Percentiles rank a stretch among this genome's conserved stretches.
Conservation (phyloP, 2,888 invertebrate species). For the Cylloceria caligata region DNA sequence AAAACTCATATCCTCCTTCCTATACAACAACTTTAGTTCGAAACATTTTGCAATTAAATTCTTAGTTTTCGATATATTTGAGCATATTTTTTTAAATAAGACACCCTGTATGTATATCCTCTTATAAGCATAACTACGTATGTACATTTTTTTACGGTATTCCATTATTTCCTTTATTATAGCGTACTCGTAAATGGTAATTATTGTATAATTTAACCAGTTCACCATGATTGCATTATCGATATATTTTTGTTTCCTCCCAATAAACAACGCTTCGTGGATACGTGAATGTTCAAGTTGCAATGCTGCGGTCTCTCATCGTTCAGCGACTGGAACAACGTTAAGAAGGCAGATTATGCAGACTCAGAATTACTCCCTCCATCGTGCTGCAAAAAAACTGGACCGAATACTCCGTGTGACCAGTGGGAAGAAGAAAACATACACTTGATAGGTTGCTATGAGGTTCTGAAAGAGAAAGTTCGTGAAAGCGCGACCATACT, state of each 20-base stretch:
- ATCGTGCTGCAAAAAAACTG: slow-evolving; percentile 76
- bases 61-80: too few relatives aligned
- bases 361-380: slow-evolving; percentile 70
- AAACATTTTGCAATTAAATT: too few relatives aligned
- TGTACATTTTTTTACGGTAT: too few relatives aligned
- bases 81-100: too few relatives aligned
- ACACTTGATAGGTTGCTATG: slow-evolving; percentile 86
- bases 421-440: slow-evolving; percentile 78
- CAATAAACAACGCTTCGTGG: not conserved
- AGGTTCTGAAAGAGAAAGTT: slow-evolving; percentile 85
- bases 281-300: slow-evolving; percentile 72
- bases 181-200: too few relatives aligned
- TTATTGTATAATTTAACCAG: too few relatives aligned
- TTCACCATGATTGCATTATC: too few relatives aligned
- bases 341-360: slow-evolving; percentile 43
- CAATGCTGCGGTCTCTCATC: slow-evolving; percentile 80
- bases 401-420: not conserved
- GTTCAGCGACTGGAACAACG: slow-evolving; percentile 75
- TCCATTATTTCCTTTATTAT: too few relatives aligned
- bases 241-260: not conserved
- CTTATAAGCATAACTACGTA: too few relatives aligned
- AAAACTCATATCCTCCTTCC: too few relatives aligned
- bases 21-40: too few relatives aligned
- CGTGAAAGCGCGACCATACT: slow-evolving; percentile 86
- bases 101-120: too few relatives aligned